Evolutionary conservation across 2,113 vertebrate genomes (phyloP), one percentile per base, ranked within the genome.

Genomic region (Cyanoliseus patagonus): DNA sequence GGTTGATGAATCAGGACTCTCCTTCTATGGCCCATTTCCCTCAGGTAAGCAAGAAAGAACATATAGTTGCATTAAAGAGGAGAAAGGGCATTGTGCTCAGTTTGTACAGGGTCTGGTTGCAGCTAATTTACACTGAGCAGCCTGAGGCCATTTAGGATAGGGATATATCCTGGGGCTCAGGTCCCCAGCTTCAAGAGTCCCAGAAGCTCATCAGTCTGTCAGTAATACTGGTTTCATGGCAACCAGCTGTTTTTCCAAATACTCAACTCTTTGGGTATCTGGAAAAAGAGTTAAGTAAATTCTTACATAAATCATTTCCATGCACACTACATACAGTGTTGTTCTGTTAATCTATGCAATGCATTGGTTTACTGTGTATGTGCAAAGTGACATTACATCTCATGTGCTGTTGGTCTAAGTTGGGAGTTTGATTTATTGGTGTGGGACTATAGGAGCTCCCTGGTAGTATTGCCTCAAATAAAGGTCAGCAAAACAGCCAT

Each of bases 241-340:
- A 83, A 67, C 17, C 44, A 91, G 41, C 22, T 86, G 59, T 64
- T 86, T 86, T 74, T 37, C 47, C 68, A 94, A 80, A 53, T 31
- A 37, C 41, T 67, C 17, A 77, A 11, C 10, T 81, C 6, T 52
- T 44, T 49, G 39, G 10, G 28, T 47, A 82, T 64, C 74, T 89
- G 81, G 81, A 87, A 92, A 91, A 92, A 84, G 13, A 80, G 35
- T 80, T 61, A 70, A 13, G 35, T 35, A 86, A 92, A 78, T 67
- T 91, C 66, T 89, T 84, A 44, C 14, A 67, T 69, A 94, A 91
- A 83, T 86, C 46, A 75, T 25, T 17, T 17, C n/a, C 1, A 1
- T 52, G 81, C 19, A 51, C 25, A 16, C 37, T 74, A 27, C 59
- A 78, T 31, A 28, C 9, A 52, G 3, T 28, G 17, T 27, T 7